A percentile compares a stretch with the other conserved stretches of the same genome.
These are phyloP conservation scores for Peromyscus leucopus DNA, from an alignment of 2,113 vertebrate species.

Conservation along the genomic window DNA sequence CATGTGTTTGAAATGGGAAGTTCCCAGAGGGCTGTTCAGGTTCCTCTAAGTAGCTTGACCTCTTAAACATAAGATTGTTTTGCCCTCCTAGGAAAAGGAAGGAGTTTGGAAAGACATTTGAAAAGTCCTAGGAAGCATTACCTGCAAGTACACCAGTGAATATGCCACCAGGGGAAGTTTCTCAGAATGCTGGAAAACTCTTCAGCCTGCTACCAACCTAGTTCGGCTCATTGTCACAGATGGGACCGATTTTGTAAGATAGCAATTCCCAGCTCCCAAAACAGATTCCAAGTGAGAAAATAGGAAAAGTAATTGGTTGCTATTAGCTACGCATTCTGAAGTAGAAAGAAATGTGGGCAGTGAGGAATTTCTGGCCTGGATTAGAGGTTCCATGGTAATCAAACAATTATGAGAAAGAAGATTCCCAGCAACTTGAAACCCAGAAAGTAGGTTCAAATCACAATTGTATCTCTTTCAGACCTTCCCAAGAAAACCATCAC, in stretches of 20 bases:
- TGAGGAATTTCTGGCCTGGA: slow-evolving; percentile 89
- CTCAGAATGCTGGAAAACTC: slow-evolving; percentile 90
- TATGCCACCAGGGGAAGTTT: slow-evolving; percentile 78
- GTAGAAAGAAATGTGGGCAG: slow-evolving; percentile 84
- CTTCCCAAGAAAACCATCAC: slow-evolving; percentile 68
- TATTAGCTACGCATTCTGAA: slow-evolving; percentile 90
- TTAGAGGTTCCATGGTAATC: slow-evolving; percentile 88
- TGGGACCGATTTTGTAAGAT: slow-evolving; percentile 91
- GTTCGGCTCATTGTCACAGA: slow-evolving; percentile 88
- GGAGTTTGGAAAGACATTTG: neutral
- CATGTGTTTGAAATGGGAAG: slow-evolving; percentile 82
- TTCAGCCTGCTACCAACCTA: slow-evolving; percentile 84
- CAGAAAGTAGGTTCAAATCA: slow-evolving; percentile 67
- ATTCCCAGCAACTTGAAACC: slow-evolving; percentile 66
- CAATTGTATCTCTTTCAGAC: slow-evolving; percentile 25
- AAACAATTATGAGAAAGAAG: slow-evolving; percentile 82
- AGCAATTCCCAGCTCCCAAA: slow-evolving; percentile 89
- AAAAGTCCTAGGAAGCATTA: slow-evolving; percentile 78
- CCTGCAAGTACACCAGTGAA: slow-evolving; percentile 78
- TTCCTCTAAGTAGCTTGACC: slow-evolving; percentile 80
- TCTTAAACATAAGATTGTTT: slow-evolving; percentile 76
- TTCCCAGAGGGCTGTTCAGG: slow-evolving; percentile 80
- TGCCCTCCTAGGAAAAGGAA: slow-evolving; percentile 25
- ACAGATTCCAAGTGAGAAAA: slow-evolving; percentile 90
- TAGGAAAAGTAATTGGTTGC: slow-evolving; percentile 89